Evolutionary conservation across 2,888 invertebrate genomes (phyloP), one percentile per base, ranked within the genome.

Genomic region (Noctua fimbriata): DNA sequence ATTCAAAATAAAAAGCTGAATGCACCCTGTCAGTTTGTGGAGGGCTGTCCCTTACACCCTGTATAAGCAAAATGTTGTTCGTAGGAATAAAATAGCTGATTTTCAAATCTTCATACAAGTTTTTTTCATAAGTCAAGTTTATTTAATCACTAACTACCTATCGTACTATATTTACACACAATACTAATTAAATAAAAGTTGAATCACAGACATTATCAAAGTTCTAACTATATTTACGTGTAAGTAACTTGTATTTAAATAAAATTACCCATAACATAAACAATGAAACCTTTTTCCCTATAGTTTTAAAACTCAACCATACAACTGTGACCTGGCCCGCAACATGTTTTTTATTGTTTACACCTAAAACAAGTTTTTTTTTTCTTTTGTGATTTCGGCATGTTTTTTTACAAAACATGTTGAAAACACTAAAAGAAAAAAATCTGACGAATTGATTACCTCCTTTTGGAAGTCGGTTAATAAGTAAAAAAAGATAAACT

Each of bases 161-260:
- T 65, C 16, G 24, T 47, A 65, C 9, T 16, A 2, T 58, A 70
- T 65, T 28, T 71, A 67, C 36, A 65, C 21, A 36, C 36, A 63
- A 6, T 24, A 28, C 18, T 69, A 36, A 47, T 47, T 47, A 69
- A 70, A 9, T 44, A 52, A n/a, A 65, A 10, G 0, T 67, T 69
- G 60, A 32, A 80, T 74, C 80, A 80, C 80, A 80, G 74, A 80
- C 67, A 82, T 67, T 81, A 58, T 18, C 24, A 21, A 49, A 44
- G 1, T 21, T 9, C 32, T 49, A 49, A 65, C 6, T 55, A 55
- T n/a, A 12, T 63, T 32, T 21, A 60, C 36, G 32, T 63, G 10
- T 21, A 32, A 32, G 14, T n/a, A 32, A 28, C 5, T 36, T 36
- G 41, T 63, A 52, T 24, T 49, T 32, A 18, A 18, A 63, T 6